Evolutionary conservation across 2,113 vertebrate genomes (phyloP), one percentile per base, ranked within the genome.

Genomic region (Marcusenius ussheri): DNA sequence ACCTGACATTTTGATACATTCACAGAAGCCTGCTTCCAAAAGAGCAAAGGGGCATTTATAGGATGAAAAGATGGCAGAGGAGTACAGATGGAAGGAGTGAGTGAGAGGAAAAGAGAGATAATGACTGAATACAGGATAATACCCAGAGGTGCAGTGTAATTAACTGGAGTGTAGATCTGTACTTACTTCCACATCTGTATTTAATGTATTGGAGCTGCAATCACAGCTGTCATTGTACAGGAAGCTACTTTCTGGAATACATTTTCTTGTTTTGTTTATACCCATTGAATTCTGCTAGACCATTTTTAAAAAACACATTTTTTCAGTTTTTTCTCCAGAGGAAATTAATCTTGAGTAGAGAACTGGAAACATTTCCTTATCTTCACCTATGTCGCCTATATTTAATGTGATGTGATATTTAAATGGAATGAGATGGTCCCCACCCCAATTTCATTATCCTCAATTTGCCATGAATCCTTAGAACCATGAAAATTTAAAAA

Each of bases 71-170:
- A 88, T 35, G 87, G 42, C 53, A 88, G 19, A 15, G 35, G 35
- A 66, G 35, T 21, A 39, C 51, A 88, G 87, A 66, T 56, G 31
- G 86, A 88, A 31, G 58, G 47, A 84, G 24, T 31, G 49, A 51
- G 49, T 50, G n/a, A 88, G 53, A n/a, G 87, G 39, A 88, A 45
- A 58, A 87, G 86, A 88, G 56, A 62, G 87, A 88, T 88, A 46
- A 88, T 88, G 87, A 66, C 87, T 88, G 53, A 62, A 88, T 66
- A 45, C 87, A 88, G 87, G 42, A 88, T 88, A 45, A 66, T 88
- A 39, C 87, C 87, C 50, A 62, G 87, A 58, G 87, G 87, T 88
- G 27, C 42, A 39, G 27, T 46, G 24, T 88, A 88, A 88, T 88
- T 88, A 88, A 88, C 87, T 66, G 13, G 31, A 62, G 56, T 58